Evolutionary conservation across 2,888 invertebrate genomes (phyloP).

Genomic region (Diarsia mendica): DNA sequence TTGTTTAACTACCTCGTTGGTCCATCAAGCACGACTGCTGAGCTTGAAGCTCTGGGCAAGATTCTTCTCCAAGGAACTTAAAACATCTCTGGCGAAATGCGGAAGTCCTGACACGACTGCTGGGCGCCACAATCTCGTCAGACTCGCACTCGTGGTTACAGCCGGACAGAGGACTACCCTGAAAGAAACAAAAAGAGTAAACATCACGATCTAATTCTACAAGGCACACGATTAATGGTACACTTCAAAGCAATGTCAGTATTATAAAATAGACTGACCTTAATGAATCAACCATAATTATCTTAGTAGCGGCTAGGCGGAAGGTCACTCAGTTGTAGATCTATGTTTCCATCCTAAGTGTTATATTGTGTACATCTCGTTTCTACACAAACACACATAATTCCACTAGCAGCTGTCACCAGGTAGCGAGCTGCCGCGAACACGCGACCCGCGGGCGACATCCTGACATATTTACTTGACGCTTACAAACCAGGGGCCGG

Average conservation of each 20-base stretch:
- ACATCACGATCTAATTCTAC: background rate
- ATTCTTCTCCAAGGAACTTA: no score
- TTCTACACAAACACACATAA: constrained; percentile 16
- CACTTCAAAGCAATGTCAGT: no score
- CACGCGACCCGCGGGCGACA: constrained; percentile 55
- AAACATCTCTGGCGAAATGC: no score
- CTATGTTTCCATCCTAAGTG: no score
- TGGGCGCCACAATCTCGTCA: constrained; percentile 93
- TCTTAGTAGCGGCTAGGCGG: no score
- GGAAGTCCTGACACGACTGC: constrained; percentile 91
- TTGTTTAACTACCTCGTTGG: no score
- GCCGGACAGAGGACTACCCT: constrained; percentile 94
- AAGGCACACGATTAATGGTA: background rate
- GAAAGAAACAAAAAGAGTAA: constrained; percentile 41
- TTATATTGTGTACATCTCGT: background rate
- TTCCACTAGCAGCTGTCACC: constrained; percentile 16
- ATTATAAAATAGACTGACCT: no score
- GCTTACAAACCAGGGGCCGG: constrained; percentile 35
- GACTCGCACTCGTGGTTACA: constrained; percentile 96
- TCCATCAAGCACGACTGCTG: no score
- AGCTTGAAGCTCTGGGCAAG: no score
- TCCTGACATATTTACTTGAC: constrained; percentile 56
- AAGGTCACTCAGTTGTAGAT: no score
- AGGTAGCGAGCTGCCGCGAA: constrained; percentile 31
- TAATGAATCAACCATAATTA: no score